phyloP scores from a whole-genome alignment of 2,888 invertebrate genomes.

The Chrysotoxum bicinctum region DNA sequence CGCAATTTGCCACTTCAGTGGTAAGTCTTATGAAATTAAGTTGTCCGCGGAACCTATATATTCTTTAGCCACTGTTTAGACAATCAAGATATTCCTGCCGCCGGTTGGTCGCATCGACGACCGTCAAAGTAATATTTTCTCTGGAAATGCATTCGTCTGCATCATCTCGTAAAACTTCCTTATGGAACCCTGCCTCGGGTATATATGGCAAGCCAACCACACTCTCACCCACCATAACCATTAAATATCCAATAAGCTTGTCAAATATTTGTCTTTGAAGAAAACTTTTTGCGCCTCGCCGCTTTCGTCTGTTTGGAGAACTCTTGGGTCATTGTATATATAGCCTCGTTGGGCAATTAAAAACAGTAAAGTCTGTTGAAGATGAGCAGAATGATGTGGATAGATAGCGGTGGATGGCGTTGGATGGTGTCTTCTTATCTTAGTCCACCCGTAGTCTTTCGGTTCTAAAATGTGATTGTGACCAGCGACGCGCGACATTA shows the following conservation, averaged over 20 bases:
- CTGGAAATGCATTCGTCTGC: conserved; percentile 55
- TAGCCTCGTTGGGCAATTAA: conserved; percentile 54
- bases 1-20: conserved; percentile 38
- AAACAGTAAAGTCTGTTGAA: conserved; percentile 26
- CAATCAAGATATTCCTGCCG: conserved; percentile 48
- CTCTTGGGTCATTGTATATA: neutral
- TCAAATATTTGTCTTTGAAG: conserved; percentile 64
- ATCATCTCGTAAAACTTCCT: conserved; percentile 45
- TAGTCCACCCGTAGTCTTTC: conserved; percentile 6
- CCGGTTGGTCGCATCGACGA: conserved; percentile 9
- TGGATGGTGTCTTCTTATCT: neutral
- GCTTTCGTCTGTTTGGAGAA: neutral
- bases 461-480: conserved; percentile 44
- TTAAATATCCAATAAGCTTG: conserved; percentile 65
- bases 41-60: neutral
- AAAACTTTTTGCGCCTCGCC: conserved; percentile 27
- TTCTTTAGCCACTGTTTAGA: neutral
- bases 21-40: conserved; percentile 60
- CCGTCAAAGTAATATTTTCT: conserved; percentile 63
- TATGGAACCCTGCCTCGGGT: neutral
- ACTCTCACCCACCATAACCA: conserved; percentile 20
- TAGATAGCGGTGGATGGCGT: neutral
- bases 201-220: neutral
- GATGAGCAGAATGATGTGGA: neutral
- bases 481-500: conserved; percentile 54